A percentile compares a stretch with the other conserved stretches of the same genome.
phyloP scores from a whole-genome alignment of 1,140 invertebrate genomes.

The Kradibia gibbosae region DNA sequence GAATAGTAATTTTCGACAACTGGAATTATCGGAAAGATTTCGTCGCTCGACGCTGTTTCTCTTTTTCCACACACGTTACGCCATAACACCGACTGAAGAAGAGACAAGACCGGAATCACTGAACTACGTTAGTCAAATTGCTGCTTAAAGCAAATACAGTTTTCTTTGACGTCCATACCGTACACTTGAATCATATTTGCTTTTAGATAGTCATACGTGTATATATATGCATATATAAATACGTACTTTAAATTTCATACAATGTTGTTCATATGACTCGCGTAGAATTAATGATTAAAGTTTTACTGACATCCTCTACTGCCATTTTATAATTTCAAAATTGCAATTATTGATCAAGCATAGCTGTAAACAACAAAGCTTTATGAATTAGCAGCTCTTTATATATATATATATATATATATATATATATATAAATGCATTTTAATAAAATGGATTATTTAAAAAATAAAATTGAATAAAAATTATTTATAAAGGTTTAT shows the following conservation, averaged over 20 bases:
- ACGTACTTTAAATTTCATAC: neutral
- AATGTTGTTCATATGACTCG: neutral
- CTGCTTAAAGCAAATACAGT: neutral
- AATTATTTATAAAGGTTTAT: neutral
- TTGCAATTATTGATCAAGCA: neutral
- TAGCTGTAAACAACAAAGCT: neutral
- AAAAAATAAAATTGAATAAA: neutral
- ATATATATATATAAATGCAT: no score
- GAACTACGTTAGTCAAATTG: slow-evolving; percentile 20
- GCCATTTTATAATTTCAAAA: slow-evolving; percentile 1
- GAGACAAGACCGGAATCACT: slow-evolving; percentile 24
- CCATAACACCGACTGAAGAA: slow-evolving; percentile 37
- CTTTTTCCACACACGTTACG: slow-evolving; percentile 23
- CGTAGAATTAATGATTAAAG: neutral
- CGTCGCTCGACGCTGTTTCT: neutral
- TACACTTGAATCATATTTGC: neutral
- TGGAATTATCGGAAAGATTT: neutral
- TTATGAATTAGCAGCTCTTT: no score
- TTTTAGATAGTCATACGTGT: neutral
- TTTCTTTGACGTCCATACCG: neutral
- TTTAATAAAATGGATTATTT: neutral
- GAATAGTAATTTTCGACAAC: neutral
- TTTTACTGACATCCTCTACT: neutral
- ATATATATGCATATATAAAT: neutral
- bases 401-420: no score